These are phyloP conservation scores for Cerastis rubricosa DNA, from an alignment of 2,888 invertebrate species.

Conservation along the genomic window DNA sequence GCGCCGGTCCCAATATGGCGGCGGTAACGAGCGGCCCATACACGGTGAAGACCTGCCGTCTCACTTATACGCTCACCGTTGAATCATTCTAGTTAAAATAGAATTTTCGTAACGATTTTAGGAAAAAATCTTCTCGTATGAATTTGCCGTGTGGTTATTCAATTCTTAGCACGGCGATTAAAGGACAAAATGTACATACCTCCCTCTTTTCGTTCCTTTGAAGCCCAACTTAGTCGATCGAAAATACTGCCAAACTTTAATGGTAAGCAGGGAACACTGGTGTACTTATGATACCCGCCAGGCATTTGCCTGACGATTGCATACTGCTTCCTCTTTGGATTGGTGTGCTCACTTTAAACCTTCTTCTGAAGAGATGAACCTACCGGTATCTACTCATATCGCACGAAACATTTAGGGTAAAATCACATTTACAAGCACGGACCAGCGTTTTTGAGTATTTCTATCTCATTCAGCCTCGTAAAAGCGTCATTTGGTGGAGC, in stretches of 20 bases:
- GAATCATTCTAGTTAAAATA: conserved; percentile 66
- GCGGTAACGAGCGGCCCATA: conserved; percentile 65
- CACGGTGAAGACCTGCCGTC: conserved; percentile 65
- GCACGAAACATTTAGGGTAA: background rate
- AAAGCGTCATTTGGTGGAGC: background rate
- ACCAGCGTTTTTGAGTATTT: background rate
- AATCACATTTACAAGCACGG: background rate
- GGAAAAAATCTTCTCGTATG: conserved; percentile 27
- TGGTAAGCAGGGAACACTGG: background rate
- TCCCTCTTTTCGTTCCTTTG: background rate
- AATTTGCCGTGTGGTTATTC: background rate
- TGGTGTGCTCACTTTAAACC: background rate
- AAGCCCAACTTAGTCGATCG: background rate
- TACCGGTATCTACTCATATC: background rate
- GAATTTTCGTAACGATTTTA: conserved; percentile 54
- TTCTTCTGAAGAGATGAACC: background rate
- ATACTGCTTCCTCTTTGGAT: no score
- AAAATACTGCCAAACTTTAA: background rate
- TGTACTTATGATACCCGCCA: background rate
- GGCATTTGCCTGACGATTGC: background rate
- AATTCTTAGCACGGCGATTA: background rate
- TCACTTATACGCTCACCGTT: conserved; percentile 63
- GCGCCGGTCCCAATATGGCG: conserved; percentile 66
- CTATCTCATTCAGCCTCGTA: background rate
- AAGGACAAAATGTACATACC: background rate